Percentiles rank a stretch among this genome's conserved stretches.
These are phyloP conservation scores for Anabacerthia variegaticeps DNA, from an alignment of 2,797 vertebrate species.

Conservation along the genomic window DNA sequence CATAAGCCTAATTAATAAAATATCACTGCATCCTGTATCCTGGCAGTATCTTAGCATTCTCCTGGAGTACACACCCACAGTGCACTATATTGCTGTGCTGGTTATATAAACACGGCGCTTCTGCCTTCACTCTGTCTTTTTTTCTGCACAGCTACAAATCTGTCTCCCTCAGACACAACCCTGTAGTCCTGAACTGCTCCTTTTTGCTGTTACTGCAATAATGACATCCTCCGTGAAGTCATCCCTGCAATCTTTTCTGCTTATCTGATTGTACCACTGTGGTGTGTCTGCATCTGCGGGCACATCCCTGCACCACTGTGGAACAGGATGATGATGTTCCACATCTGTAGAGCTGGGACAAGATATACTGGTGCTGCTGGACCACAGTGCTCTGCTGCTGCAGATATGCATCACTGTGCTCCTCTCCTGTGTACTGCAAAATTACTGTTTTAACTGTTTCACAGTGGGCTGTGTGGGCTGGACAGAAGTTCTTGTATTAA, in stretches of 20 bases:
- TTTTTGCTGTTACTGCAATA: slow-evolving; percentile 21
- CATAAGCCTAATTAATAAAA: slow-evolving; percentile 38
- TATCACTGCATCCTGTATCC: slow-evolving; percentile 15
- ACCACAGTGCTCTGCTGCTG: background rate
- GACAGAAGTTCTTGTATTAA: slow-evolving; percentile 38
- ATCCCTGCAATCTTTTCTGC: slow-evolving; percentile 11
- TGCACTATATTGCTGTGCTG: slow-evolving; percentile 24
- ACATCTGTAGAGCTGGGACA: background rate
- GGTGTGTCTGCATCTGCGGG: background rate
- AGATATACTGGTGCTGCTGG: background rate
- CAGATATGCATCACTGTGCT: background rate
- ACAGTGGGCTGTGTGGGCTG: background rate
- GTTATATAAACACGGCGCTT: slow-evolving; percentile 42
- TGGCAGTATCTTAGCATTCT: slow-evolving; percentile 44
- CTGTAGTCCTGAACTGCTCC: slow-evolving; percentile 22
- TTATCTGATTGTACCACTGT: background rate
- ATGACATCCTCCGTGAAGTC: background rate
- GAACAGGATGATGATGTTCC: background rate
- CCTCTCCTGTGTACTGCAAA: background rate
- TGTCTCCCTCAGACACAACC: slow-evolving; percentile 11
- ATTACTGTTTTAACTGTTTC: slow-evolving; percentile 33
- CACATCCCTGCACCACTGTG: background rate
- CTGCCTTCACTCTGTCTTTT: slow-evolving; percentile 28
- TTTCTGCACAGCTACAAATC: slow-evolving; percentile 42
- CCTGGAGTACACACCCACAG: slow-evolving; percentile 39